Evolutionary conservation across 2,888 invertebrate genomes (phyloP), one percentile per base, ranked within the genome.

Genomic region (Mesorhabditis sp.): DNA sequence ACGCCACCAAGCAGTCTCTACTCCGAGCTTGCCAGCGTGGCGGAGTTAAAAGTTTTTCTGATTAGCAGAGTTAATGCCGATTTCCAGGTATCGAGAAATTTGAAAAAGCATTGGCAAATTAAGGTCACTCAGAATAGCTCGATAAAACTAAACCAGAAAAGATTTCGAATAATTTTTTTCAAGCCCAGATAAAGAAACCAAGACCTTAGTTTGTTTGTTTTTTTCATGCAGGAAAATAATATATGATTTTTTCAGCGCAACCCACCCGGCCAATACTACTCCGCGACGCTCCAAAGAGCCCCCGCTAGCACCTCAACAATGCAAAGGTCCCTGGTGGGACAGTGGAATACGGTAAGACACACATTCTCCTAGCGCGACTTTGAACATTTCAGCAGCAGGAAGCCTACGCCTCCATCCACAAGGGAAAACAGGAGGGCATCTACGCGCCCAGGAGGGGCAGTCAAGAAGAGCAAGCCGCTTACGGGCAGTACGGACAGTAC

Each of bases 11-110:
- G 68, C 76, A 79, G 66, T 75, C 79, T 2, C 73, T 83, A 4
- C 73, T 83, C 4, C 76, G 78, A 13, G 72, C 76, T 2, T 77
- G 77, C 7, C 80, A 82, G 45, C 77, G 76, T 63, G 77, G 76
- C 67, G 75, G 76, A n/a, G 64, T 28, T 28, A 28, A 28, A 28
- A 28, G 28, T 28, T 28, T 28, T 28, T 28, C 28, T 28, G 28
- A 28, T 28, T 28, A 28, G 28, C 2, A 28, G 1, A 28, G 28
- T 28, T 28, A 28, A 28, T 28, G 28, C 28, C 28, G 28, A 28
- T 28, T 28, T 28, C 28, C 28, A 28, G 28, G 28, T 1, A 28
- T 28, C 28, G 28, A 28, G 28, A 28, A 28, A 2, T 28, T 28
- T 28, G 28, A 28, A 28, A 28, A 28, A 1, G 28, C 28, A 28